phyloP scores from a whole-genome alignment of 2,113 vertebrate species.

The Promerops cafer region DNA sequence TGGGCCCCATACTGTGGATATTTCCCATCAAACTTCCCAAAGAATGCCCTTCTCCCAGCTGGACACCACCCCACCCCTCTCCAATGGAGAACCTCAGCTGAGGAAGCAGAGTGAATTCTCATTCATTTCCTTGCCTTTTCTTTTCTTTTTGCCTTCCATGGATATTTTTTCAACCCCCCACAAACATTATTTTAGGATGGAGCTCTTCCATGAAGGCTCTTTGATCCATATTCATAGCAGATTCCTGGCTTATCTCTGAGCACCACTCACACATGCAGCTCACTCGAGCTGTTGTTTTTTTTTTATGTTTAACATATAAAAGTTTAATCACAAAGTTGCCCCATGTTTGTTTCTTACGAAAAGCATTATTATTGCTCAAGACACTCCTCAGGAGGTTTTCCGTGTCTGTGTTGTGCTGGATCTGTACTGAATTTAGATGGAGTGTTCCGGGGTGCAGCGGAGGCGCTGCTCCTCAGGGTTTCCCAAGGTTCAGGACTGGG shows the following conservation, averaged over 20 bases:
- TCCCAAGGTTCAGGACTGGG: background rate
- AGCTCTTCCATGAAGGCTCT: background rate
- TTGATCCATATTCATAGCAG: constrained; percentile 30
- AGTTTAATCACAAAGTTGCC: constrained; percentile 29
- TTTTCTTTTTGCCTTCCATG: background rate
- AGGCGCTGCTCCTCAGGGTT: background rate
- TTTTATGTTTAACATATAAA: constrained; percentile 18
- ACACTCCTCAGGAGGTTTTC: background rate
- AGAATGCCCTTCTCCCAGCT: background rate
- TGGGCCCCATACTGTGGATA: background rate
- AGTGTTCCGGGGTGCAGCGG: background rate
- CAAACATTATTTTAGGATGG: background rate
- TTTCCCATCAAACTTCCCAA: background rate
- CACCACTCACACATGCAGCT: constrained; percentile 33
- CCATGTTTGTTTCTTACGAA: background rate
- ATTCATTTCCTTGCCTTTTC: background rate
- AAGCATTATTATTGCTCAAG: background rate
- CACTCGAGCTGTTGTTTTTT: background rate
- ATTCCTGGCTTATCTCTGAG: constrained; percentile 47
- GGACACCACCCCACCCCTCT: background rate
- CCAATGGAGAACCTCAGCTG: background rate
- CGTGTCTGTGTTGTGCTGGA: background rate
- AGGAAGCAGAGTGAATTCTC: background rate
- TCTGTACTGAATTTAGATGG: background rate
- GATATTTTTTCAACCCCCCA: background rate